Evolutionary conservation across 2,888 invertebrate species (phyloP), one percentile per base, ranked within the genome.

Genomic region (Notodonta ziczac): DNA sequence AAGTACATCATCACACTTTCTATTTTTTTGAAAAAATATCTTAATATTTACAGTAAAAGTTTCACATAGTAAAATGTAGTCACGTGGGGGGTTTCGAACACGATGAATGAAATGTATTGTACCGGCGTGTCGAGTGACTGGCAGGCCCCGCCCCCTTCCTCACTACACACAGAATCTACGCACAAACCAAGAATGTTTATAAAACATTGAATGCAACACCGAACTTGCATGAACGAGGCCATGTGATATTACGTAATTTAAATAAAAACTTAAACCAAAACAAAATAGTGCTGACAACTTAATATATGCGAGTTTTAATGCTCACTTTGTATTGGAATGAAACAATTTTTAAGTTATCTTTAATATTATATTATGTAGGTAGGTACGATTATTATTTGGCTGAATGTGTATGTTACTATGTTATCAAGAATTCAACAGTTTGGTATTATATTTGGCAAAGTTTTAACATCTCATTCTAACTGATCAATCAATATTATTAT

Each of bases 1-100:
- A 53, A 60, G 39, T 63, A 53, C 63, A 62, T 72, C 64, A 63
- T 72, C 71, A 73, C 72, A 73, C 72, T 73, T 74, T 73, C 68
- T 66, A 76, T 74, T 77, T 77, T 81, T 77, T 72, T 80, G 76
- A 61, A 82, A 80, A 81, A 81, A 80, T 82, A 82, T 77, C 73
- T 79, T 79, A 81, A 72, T 80, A 78, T 81, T 78, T 79, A 81
- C 79, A 78, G 71, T 75, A 75, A 78, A 76, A 73, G 76, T 75
- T 78, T 70, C 74, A 73, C 77, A 73, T 70, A 70, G 66, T 70
- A 75, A 73, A 74, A 35, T 54, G 8, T 39, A 39, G 1, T 54
- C 66, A 62, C 63, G 69, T 63, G 60, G 62, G 69, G 67, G 63
- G 62, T 63, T 70, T 44, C 67, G 63, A 67, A 54, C 35, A 50